A percentile compares a stretch with the other conserved stretches of the same genome.
Evolutionary conservation across 1,140 invertebrate genomes (phyloP).

Genomic region (Ceratina japonica): DNA sequence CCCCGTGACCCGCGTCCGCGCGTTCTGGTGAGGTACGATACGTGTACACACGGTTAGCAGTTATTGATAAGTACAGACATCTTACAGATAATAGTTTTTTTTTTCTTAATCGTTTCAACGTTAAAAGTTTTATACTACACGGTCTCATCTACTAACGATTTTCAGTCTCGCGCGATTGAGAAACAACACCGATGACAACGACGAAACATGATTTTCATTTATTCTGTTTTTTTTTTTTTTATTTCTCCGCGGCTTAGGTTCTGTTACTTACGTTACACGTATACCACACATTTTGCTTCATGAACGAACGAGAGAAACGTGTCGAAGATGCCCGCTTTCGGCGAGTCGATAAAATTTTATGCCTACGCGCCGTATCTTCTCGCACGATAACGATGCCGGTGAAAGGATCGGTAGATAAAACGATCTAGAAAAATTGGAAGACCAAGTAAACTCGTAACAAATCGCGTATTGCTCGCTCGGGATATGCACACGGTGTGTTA

Average conservation of each 20-base stretch:
- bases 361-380: neutral
- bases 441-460: constrained; percentile 52
- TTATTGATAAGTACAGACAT: constrained; percentile 56
- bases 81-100: constrained; percentile 55
- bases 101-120: constrained; percentile 24
- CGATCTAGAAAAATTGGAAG: constrained; percentile 52
- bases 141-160: constrained; percentile 45
- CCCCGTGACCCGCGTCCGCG: constrained; percentile 6
- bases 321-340: neutral
- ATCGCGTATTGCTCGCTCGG: constrained; percentile 56
- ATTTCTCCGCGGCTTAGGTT: constrained; percentile 1
- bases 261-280: constrained; percentile 28
- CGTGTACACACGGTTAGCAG: constrained; percentile 42
- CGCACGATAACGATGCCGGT: neutral
- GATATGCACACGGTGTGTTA: constrained; percentile 48
- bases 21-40: constrained; percentile 45
- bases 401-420: constrained; percentile 23
- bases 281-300: constrained; percentile 22
- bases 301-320: constrained; percentile 9
- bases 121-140: constrained; percentile 50
- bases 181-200: constrained; percentile 62
- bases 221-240: constrained; percentile 8
- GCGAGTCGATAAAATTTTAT: neutral
- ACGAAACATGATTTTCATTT: constrained; percentile 44
- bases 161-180: constrained; percentile 54